Base-by-base conservation (phyloP, 2,888 invertebrate species). In the Latheticus oryzae region DNA sequence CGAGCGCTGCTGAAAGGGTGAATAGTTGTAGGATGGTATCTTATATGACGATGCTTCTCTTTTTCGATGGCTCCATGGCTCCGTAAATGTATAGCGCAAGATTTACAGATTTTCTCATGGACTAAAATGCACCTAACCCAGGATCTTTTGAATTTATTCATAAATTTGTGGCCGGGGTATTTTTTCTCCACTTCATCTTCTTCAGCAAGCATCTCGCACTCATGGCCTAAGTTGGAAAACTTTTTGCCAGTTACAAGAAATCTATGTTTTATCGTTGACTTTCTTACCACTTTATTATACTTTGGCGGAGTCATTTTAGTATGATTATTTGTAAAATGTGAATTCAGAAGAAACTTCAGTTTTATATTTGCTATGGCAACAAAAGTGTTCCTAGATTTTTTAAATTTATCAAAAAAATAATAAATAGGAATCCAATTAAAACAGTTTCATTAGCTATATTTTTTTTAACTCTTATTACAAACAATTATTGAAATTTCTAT, bases 31-130 rank as follows among this genome's bases (percentile, higher is more conserved):
- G 65, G 65, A 47, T 72, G 61, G 50, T 67, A 57, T 28, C 48
- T 30, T 9, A 73, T 56, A 53, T 74, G 73, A 43, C 73, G 64
- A 54, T 64, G 65, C 21, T 69, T 65, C 51, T 74, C 73, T 32
- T 68, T 69, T 19, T 66, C 63, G 23, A 73, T 68, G 4, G 73
- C 67, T 4, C 72, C 73, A 43, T 68, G 70, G 51, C 73, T 74
- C 51, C 73, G 60, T 53, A 74, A 32, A 9, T 57, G 57, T 21
- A 51, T 43, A 2, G 51, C 24, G 7, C 21, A 51, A n/a, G 50
- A 24, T 23, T 50, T 50, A 17, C 57, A 57, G 12, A 51, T 37
- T 28, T 38, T 48, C 26, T 47, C 47, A 7, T 40, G 19, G 9
- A 48, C 56, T n/a, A 56, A 7, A 15, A 48, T 23, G n/a, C 11